These are phyloP conservation scores for Xylophagus ater DNA, from an alignment of 2,888 invertebrate species.

Conservation along the genomic window DNA sequence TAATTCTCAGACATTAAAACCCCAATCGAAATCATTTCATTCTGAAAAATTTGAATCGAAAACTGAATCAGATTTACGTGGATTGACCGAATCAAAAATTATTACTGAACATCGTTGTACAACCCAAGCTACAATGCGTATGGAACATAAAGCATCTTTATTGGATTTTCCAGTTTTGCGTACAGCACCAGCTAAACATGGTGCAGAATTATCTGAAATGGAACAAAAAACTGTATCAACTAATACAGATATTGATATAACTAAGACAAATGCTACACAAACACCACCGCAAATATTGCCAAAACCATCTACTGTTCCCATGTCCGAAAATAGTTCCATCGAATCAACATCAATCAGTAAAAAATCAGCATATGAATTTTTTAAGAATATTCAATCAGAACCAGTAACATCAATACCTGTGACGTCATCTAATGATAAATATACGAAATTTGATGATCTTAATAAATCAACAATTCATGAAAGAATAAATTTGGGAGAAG, in stretches of 20 bases:
- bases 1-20: conserved; percentile 24
- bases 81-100: conserved; percentile 38
- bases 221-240: conserved; percentile 21
- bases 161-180: conserved; percentile 31
- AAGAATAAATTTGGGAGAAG: too few species aligned
- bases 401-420: conserved; percentile 27
- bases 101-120: conserved; percentile 40
- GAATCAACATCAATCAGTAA: conserved; percentile 51
- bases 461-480: conserved; percentile 5
- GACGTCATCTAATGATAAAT: conserved; percentile 34
- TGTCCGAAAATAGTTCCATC: conserved; percentile 25
- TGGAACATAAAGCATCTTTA: conserved; percentile 37
- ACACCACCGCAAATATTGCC: conserved; percentile 28
- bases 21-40: conserved; percentile 32
- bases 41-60: conserved; percentile 28
- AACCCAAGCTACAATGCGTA: conserved; percentile 40
- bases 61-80: conserved; percentile 33
- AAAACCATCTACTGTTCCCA: conserved; percentile 1
- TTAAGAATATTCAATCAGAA: conserved; percentile 46
- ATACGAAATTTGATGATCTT: conserved; percentile 36
- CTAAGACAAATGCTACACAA: conserved; percentile 26
- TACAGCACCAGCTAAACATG: conserved; percentile 13
- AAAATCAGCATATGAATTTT: conserved; percentile 54
- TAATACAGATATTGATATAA: conserved; percentile 21
- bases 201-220: conserved; percentile 16